Percentiles rank a stretch among this genome's conserved stretches.
phyloP scores from a whole-genome alignment of 1,140 invertebrate species.

The Cepaea nemoralis region DNA sequence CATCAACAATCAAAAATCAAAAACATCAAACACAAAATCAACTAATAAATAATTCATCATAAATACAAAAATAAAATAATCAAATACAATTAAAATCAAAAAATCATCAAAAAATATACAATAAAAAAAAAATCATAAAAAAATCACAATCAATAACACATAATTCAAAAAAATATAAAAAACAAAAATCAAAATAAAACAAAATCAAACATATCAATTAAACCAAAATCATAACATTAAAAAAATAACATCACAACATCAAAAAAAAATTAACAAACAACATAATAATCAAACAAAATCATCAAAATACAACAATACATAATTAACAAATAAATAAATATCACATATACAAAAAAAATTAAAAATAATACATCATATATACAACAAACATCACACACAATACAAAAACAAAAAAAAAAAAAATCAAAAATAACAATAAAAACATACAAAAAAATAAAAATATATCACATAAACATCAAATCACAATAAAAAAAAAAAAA shows the following conservation, averaged over 20 bases:
- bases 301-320: not conserved
- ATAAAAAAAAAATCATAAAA: not conserved
- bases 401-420: too few species aligned
- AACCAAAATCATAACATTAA: not conserved
- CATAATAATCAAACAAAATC: not conserved
- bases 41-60: not conserved
- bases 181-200: not conserved
- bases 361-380: not conserved
- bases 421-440: too few species aligned
- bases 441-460: too few species aligned
- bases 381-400: too few species aligned
- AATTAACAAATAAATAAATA: not conserved
- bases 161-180: not conserved
- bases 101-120: not conserved
- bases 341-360: not conserved
- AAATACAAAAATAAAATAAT: not conserved
- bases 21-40: too few species aligned
- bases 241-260: not conserved
- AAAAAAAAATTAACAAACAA: not conserved
- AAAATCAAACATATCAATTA: not conserved
- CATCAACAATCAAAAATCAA: too few species aligned
- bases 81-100: not conserved
- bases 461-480: too few species aligned
- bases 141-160: not conserved
- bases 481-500: too few species aligned